Conservation (phyloP, 2,888 invertebrate genomes). For the Trisateles emortualis region DNA sequence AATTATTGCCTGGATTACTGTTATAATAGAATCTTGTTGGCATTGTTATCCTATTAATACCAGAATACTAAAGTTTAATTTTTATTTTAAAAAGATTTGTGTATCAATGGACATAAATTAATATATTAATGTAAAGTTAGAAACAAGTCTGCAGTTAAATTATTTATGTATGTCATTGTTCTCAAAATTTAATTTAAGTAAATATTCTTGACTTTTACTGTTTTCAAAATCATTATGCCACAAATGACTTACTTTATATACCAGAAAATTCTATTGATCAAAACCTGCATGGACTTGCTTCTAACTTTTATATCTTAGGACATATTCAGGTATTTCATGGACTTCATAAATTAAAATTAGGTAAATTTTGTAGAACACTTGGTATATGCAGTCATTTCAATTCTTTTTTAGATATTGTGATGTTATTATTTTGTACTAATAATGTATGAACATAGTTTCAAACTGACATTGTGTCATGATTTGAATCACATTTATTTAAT, state of each 20-base stretch:
- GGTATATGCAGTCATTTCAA: constrained; percentile 48
- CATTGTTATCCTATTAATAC: constrained; percentile 47
- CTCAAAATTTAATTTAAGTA: constrained; percentile 25
- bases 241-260: constrained; percentile 25
- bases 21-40: constrained; percentile 54
- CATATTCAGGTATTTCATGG: constrained; percentile 44
- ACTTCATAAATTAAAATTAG: constrained; percentile 48
- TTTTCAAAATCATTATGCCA: constrained; percentile 34
- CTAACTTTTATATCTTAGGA: constrained; percentile 44
- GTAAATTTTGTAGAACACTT: constrained; percentile 50
- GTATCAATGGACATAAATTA: constrained; percentile 40
- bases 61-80: constrained; percentile 36
- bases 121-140: constrained; percentile 38
- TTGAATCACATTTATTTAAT: constrained; percentile 64
- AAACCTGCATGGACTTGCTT: constrained; percentile 40
- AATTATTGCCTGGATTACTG: constrained; percentile 64
- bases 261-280: constrained; percentile 27
- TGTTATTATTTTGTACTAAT: constrained; percentile 69
- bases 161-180: constrained; percentile 30
- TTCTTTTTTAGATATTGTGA: constrained; percentile 43
- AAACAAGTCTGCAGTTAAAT: constrained; percentile 41
- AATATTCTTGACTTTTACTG: constrained; percentile 34
- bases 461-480: constrained; percentile 70
- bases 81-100: constrained; percentile 32
- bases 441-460: constrained; percentile 53